These are phyloP conservation scores for Acromyrmex charruanus DNA, from an alignment of 1,140 invertebrate genomes.

Conservation along the genomic window DNA sequence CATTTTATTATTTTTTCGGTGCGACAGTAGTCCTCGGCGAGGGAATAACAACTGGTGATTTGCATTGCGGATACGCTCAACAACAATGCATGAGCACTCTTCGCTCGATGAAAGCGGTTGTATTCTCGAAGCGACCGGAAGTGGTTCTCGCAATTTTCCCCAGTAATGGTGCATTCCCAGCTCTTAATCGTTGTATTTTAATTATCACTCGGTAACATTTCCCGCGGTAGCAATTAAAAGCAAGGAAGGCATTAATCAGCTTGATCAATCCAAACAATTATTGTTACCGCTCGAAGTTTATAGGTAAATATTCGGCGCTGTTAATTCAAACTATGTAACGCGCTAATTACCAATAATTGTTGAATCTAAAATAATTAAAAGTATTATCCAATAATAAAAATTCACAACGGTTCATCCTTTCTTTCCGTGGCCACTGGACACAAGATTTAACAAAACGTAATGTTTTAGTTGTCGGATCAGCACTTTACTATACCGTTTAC, in stretches of 20 bases:
- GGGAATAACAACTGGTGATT: conserved; percentile 68
- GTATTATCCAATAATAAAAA: background rate
- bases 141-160: conserved; percentile 20
- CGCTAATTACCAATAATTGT: background rate
- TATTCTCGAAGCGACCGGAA: conserved; percentile 50
- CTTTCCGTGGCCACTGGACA: background rate
- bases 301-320: conserved; percentile 4
- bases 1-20: conserved; percentile 38
- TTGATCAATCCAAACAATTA: conserved; percentile 44
- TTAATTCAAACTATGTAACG: conserved; percentile 8
- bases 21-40: conserved; percentile 40
- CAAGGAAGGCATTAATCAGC: conserved; percentile 36
- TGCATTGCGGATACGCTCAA: conserved; percentile 65
- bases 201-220: conserved; percentile 45
- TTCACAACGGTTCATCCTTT: background rate
- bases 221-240: conserved; percentile 61
- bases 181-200: conserved; percentile 69
- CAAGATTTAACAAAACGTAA: background rate
- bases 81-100: conserved; percentile 51
- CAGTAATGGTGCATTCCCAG: conserved; percentile 63
- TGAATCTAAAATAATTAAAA: conserved; percentile 2
- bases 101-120: conserved; percentile 11
- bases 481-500: no score
- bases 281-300: background rate
- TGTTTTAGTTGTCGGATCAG: background rate